Evolutionary conservation across 2,888 invertebrate genomes (phyloP).

Genomic region (Cantharis nigra): DNA sequence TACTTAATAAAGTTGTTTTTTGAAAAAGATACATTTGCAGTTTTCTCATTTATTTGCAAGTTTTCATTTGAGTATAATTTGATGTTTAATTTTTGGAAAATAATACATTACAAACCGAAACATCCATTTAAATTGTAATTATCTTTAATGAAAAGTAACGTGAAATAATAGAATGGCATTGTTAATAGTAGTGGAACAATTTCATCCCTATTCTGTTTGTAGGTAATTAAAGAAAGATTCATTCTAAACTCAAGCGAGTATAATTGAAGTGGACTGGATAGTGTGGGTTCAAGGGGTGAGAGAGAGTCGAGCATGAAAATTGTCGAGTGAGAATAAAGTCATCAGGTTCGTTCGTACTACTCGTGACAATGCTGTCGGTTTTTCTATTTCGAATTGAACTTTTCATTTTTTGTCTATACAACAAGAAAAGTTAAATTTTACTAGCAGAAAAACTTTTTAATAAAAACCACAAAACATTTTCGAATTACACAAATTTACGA

Average conservation of each 20-base stretch:
- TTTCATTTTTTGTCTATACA: neutral
- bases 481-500: neutral
- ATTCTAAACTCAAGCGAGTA: slow-evolving; percentile 42
- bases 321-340: slow-evolving; percentile 36
- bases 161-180: slow-evolving; percentile 12
- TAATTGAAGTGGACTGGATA: slow-evolving; percentile 43
- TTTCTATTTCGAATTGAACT: neutral
- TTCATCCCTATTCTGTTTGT: slow-evolving; percentile 34
- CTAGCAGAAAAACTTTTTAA: neutral
- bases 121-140: slow-evolving; percentile 6
- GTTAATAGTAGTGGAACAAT: slow-evolving; percentile 29
- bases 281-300: neutral
- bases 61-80: neutral
- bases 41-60: neutral
- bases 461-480: neutral
- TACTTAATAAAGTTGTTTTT: neutral
- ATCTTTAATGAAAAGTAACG: slow-evolving; percentile 23
- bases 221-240: slow-evolving; percentile 47
- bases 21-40: neutral
- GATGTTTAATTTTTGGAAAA: neutral
- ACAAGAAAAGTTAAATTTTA: neutral
- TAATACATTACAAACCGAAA: neutral
- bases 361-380: slow-evolving; percentile 17
- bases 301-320: slow-evolving; percentile 17
- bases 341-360: slow-evolving; percentile 27